Base-by-base conservation (phyloP, 2,113 vertebrate species). In the Sorex fumeus region DNA sequence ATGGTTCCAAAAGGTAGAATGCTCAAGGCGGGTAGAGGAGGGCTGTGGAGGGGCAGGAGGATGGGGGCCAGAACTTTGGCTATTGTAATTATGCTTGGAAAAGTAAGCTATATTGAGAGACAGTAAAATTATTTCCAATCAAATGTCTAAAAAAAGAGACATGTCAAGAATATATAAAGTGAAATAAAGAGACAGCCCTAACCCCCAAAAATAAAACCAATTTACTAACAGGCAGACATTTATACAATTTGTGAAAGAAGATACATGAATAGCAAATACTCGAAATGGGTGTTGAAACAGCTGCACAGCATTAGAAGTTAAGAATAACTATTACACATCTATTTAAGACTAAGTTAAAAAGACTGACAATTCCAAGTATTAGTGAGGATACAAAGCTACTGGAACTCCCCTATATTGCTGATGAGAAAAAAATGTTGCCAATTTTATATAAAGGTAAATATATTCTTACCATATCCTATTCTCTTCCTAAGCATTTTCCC, bases 271-370 rank as follows among this genome's bases (percentile, higher is more conserved):
- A 27, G 77, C 36, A 89, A 75, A 43, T 82, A 76, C 28, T 66
- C 92, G 66, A 88, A 79, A 71, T 2, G 80, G 28, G 40, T 84
- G 62, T 66, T 94, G 66, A 88, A 79, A 71, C 10, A 88, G 28
- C 32, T 84, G 62, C 34, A 57, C 16, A 69, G 36, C 34, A 76
- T 86, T 10, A 36, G 76, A 81, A 69, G 19, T 79, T 62, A 69
- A 28, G 32, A 72, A 4, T 89, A 50, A 30, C 53, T 91, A n/a
- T n/a, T 81, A 84, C 27, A 91, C 11, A 91, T 6, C 21, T 10
- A 77, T 89, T 85, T 47, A 77, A 88, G n/a, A 23, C 36, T 89
- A 47, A 43, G 67, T 80, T 53, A 70, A 80, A 91, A 87, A 18
- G 72, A n/a, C n/a, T 27, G 84, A 78, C 36, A 34, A 57, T 84